phyloP scores from a whole-genome alignment of 23 tunicate species.

The Halocynthia roretzi region DNA sequence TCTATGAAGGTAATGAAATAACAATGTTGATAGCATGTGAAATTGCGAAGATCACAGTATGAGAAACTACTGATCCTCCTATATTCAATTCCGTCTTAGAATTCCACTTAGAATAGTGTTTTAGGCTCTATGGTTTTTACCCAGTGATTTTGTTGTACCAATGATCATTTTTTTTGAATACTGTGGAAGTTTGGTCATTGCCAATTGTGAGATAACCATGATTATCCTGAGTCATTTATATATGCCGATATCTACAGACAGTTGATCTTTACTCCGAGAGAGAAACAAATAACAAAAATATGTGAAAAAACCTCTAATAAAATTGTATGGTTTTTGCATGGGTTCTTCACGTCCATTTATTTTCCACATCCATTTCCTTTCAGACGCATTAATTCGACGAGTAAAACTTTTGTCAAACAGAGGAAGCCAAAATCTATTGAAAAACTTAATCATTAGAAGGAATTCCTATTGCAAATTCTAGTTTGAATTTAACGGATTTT shows the following conservation, averaged over 20 bases:
- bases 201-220: too few species aligned
- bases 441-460: background rate
- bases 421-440: constrained; percentile 58
- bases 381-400: constrained; percentile 17
- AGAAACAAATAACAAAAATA: background rate
- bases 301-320: constrained; percentile 33
- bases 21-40: too few species aligned
- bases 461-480: background rate
- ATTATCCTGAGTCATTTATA: too few species aligned
- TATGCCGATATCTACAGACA: too few species aligned
- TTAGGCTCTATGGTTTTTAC: too few species aligned
- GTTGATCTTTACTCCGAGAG: too few species aligned
- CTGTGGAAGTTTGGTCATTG: too few species aligned
- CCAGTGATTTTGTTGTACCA: too few species aligned
- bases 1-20: constrained; percentile 27
- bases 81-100: background rate
- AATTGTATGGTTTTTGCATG: constrained; percentile 7
- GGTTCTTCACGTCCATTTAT: constrained; percentile 20
- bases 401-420: constrained; percentile 19
- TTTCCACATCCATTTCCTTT: constrained; percentile 60
- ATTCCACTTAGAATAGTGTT: background rate
- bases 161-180: too few species aligned
- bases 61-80: too few species aligned
- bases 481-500: background rate
- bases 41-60: too few species aligned